Evolutionary conservation across 2,113 vertebrate species (phyloP).

Genomic region (Eira barbara): DNA sequence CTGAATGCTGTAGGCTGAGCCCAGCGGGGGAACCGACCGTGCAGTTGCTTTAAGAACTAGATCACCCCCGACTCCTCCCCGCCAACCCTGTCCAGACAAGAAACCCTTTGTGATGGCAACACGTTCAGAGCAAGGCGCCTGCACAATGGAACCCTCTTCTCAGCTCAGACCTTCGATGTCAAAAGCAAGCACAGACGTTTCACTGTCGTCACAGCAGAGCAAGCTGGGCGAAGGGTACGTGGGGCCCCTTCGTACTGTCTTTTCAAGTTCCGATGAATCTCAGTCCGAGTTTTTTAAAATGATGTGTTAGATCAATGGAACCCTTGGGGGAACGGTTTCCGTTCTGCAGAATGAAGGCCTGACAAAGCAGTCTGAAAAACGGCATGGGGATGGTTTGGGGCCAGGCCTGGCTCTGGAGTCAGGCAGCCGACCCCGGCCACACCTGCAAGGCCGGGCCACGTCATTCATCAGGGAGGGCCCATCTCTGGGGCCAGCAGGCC

Average conservation of each 20-base stretch:
- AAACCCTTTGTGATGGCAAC: not conserved
- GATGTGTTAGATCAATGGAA: accelerated
- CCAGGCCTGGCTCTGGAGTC: too few relatives aligned
- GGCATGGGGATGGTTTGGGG: not conserved
- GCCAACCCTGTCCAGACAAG: not conserved
- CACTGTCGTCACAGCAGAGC: too few relatives aligned
- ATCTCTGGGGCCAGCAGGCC: not conserved
- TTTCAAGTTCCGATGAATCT: not conserved
- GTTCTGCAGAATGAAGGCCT: not conserved
- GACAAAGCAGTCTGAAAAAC: not conserved
- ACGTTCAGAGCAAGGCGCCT: not conserved
- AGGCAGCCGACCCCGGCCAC: not conserved
- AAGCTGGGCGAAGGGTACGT: too few relatives aligned
- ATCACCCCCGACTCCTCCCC: accelerated
- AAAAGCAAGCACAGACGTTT: not conserved
- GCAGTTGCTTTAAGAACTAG: not conserved
- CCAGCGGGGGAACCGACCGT: not conserved
- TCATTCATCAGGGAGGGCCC: accelerated
- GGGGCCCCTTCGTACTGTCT: not conserved
- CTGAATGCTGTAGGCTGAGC: not conserved
- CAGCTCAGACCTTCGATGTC: not conserved
- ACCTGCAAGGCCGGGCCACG: not conserved
- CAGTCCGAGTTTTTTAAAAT: not conserved
- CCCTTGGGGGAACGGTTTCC: not conserved
- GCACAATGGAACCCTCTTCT: not conserved